Evolutionary conservation across 2,797 vertebrate genomes (phyloP).

Genomic region (Enteromius mattozi): DNA sequence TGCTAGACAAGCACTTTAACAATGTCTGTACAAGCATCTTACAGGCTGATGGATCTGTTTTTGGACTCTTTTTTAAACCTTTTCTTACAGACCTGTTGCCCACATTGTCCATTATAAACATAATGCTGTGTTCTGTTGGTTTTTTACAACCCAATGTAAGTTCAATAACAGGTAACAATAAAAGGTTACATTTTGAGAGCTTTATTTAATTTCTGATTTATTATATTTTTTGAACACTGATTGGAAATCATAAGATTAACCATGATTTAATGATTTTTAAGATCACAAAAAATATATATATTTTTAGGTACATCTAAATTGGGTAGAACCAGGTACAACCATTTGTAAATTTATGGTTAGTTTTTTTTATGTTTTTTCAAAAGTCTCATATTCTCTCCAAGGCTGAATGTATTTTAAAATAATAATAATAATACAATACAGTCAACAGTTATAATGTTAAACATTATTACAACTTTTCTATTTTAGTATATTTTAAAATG

Average conservation of each 20-base stretch:
- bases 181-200: neutral
- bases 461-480: neutral
- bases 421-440: neutral
- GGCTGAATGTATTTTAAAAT: neutral
- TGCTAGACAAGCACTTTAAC: constrained; percentile 24
- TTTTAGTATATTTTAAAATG: neutral
- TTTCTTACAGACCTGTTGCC: constrained; percentile 14
- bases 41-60: neutral
- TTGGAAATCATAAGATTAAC: neutral
- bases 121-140: constrained; percentile 24
- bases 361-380: neutral
- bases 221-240: neutral
- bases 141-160: constrained; percentile 41
- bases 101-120: constrained; percentile 35
- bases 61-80: constrained; percentile 26
- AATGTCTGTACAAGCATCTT: neutral
- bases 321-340: neutral
- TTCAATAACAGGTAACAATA: neutral
- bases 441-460: neutral
- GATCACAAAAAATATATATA: neutral
- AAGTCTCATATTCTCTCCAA: neutral
- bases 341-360: neutral
- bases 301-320: neutral
- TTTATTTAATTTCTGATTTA: neutral
- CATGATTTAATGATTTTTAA: neutral